phyloP scores from a whole-genome alignment of 2,113 vertebrate species.

The Leucoraja erinaceus region DNA sequence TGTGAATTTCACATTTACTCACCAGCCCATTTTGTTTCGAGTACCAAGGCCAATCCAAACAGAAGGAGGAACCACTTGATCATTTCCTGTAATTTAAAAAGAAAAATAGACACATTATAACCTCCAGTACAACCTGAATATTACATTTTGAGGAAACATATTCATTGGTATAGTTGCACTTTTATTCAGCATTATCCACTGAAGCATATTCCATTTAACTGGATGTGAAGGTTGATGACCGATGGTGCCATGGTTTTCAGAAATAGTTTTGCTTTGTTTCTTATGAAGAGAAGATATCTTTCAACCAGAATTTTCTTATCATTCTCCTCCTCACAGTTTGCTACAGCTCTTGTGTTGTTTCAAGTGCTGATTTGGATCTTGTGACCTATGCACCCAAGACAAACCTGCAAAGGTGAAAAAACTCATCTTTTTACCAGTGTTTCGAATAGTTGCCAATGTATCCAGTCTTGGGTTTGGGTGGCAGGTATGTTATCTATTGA shows the following conservation, averaged over 20 bases:
- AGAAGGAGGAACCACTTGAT: not conserved
- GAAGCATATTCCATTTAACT: not conserved
- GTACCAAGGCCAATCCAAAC: not conserved
- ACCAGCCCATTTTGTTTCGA: not conserved
- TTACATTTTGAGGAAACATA: not conserved
- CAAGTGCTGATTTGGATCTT: no score
- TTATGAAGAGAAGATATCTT: not conserved
- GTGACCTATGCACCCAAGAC: no score
- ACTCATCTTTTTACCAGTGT: no score
- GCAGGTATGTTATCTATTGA: no score
- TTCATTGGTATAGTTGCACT: not conserved
- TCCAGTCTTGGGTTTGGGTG: no score
- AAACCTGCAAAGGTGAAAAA: no score
- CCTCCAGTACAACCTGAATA: not conserved
- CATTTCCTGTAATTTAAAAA: slow-evolving; percentile 26
- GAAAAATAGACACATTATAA: not conserved
- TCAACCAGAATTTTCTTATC: not conserved
- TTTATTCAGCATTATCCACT: not conserved
- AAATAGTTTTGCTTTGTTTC: not conserved
- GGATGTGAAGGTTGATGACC: no score
- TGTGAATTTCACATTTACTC: not conserved
- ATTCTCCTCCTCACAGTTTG: no score
- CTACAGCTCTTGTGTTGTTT: no score
- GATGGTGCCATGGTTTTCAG: not conserved
- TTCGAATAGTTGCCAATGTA: no score